Percentiles rank a stretch among this genome's conserved stretches.
Evolutionary conservation across 2,113 vertebrate genomes (phyloP).

Genomic region (Gorsachius goisagi): DNA sequence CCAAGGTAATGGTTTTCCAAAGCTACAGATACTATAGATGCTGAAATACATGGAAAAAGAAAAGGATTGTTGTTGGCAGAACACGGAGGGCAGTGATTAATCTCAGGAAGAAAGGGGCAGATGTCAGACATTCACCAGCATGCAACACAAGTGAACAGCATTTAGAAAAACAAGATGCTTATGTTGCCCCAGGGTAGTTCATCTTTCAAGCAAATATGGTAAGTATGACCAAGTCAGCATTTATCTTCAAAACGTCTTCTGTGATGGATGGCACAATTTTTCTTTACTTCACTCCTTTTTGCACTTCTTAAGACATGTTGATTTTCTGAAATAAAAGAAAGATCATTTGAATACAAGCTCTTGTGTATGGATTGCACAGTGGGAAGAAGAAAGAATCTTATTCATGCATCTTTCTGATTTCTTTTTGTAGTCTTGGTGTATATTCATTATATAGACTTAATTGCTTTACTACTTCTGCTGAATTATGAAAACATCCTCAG

Average conservation of each 20-base stretch:
- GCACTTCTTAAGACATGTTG: background rate
- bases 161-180: slow-evolving; percentile 46
- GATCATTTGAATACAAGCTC: background rate
- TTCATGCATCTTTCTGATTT: background rate
- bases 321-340: background rate
- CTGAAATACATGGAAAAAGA: background rate
- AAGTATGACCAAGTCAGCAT: background rate
- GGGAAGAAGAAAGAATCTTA: background rate
- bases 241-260: slow-evolving; percentile 5
- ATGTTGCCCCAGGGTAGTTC: slow-evolving; percentile 3
- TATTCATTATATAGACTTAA: background rate
- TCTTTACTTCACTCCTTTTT: background rate
- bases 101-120: slow-evolving; percentile 29
- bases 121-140: slow-evolving; percentile 24
- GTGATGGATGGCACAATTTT: background rate
- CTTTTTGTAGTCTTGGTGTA: background rate
- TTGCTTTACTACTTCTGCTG: background rate
- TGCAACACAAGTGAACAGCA: background rate
- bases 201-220: background rate
- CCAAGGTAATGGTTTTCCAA: background rate
- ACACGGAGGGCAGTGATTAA: background rate
- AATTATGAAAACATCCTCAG: background rate
- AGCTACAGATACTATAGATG: background rate
- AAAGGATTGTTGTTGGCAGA: background rate
- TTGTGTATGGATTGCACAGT: background rate